Percentiles rank a stretch among this genome's conserved stretches.
phyloP scores from a whole-genome alignment of 1,140 invertebrate genomes.

The Formica exsecta region DNA sequence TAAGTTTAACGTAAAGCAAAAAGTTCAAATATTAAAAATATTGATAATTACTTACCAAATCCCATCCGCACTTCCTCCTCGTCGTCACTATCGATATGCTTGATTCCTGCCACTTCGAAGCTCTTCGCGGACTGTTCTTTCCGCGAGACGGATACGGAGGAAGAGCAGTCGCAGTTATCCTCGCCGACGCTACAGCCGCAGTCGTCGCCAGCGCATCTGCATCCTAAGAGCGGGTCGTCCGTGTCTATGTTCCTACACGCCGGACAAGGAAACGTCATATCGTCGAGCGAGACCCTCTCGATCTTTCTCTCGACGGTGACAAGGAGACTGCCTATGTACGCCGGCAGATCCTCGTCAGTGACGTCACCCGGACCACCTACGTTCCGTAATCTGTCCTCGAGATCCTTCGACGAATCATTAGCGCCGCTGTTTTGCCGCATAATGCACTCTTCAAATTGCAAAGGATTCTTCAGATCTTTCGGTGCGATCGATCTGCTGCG shows the following conservation, averaged over 20 bases:
- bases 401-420: constrained; percentile 15
- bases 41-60: constrained; percentile 81
- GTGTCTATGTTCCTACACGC: constrained; percentile 87
- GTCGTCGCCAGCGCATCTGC: constrained; percentile 82
- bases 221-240: constrained; percentile 84
- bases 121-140: constrained; percentile 84
- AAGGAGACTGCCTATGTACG: constrained; percentile 88
- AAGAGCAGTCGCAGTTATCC: constrained; percentile 74
- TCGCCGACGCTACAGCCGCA: constrained; percentile 77
- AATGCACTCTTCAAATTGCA: constrained; percentile 65
- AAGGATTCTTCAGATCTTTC: constrained; percentile 70
- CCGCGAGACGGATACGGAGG: constrained; percentile 52
- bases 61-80: constrained; percentile 88
- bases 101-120: constrained; percentile 90
- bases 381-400: constrained; percentile 68
- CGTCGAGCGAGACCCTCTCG: constrained; percentile 89
- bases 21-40: constrained; percentile 17
- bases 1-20: neutral
- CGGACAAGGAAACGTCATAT: constrained; percentile 88
- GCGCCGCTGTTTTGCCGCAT: neutral
- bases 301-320: constrained; percentile 90
- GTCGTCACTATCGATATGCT: constrained; percentile 91
- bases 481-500: constrained; percentile 63
- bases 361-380: constrained; percentile 73
- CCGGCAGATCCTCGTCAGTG: constrained; percentile 87